phyloP scores from a whole-genome alignment of 2,888 invertebrate genomes.

The Metacarcinus magister region DNA sequence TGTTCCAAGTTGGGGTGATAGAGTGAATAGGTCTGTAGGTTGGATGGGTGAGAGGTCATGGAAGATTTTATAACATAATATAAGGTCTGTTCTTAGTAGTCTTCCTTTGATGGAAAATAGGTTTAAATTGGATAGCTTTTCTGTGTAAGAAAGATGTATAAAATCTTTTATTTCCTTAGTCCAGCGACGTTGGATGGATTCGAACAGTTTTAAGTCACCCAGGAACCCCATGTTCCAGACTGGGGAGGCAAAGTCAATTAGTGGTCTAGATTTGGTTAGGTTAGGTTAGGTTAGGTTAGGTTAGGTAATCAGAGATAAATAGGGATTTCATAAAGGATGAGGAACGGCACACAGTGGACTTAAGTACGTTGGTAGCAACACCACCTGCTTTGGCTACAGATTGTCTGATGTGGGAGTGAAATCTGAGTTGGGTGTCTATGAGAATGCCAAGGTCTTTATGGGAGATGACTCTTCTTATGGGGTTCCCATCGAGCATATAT shows the following conservation, averaged over 20 bases:
- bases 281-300: too few relatives aligned
- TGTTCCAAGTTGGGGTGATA: too few relatives aligned
- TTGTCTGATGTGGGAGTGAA: constrained; percentile 19
- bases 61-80: neutral
- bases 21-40: too few relatives aligned
- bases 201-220: neutral
- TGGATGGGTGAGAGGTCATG: too few relatives aligned
- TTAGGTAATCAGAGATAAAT: constrained; percentile 29
- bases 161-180: neutral
- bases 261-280: too few relatives aligned
- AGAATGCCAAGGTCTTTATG: constrained; percentile 22
- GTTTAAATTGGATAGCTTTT: neutral
- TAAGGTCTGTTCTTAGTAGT: neutral
- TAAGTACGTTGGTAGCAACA: constrained; percentile 47
- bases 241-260: constrained; percentile 10
- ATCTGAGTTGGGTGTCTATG: neutral
- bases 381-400: constrained; percentile 49
- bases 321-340: neutral
- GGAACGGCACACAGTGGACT: neutral
- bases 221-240: constrained; percentile 59
- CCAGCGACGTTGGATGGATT: constrained; percentile 42
- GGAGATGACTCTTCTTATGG: neutral
- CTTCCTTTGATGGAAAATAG: constrained; percentile 5
- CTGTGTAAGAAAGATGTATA: neutral
- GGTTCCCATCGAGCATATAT: neutral